phyloP scores from a whole-genome alignment of 2,888 invertebrate species.

The Campoletis raptor region DNA sequence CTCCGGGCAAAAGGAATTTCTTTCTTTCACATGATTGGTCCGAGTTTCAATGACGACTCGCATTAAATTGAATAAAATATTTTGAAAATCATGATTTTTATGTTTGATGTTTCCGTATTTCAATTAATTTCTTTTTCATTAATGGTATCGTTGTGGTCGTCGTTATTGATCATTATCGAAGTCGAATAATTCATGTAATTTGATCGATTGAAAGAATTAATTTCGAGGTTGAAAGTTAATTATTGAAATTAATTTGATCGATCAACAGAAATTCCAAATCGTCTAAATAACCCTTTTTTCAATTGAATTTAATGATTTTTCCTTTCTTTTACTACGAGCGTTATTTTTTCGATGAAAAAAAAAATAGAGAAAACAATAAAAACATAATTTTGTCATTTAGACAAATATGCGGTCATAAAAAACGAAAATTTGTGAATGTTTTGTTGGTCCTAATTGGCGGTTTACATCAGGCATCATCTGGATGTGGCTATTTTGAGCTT shows the following conservation, averaged over 20 bases:
- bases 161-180: not conserved
- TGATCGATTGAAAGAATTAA: not conserved
- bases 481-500: constrained; percentile 46
- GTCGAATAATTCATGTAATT: not conserved
- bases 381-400: constrained; percentile 14
- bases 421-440: constrained; percentile 32
- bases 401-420: not conserved
- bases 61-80: not conserved
- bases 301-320: not conserved
- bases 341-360: not conserved
- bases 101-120: not conserved
- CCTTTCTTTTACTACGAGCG: not conserved
- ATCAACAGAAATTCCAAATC: not conserved
- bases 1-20: constrained; percentile 20
- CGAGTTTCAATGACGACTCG: not conserved
- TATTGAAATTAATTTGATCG: not conserved
- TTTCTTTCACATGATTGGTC: not conserved
- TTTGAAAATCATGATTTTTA: not conserved
- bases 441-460: constrained; percentile 51
- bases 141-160: not conserved
- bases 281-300: not conserved
- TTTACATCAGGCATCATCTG: constrained; percentile 17
- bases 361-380: not conserved
- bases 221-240: not conserved
- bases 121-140: not conserved